Percentiles rank a stretch among this genome's conserved stretches.
phyloP scores from a whole-genome alignment of 2,113 vertebrate species.

The Ia io region DNA sequence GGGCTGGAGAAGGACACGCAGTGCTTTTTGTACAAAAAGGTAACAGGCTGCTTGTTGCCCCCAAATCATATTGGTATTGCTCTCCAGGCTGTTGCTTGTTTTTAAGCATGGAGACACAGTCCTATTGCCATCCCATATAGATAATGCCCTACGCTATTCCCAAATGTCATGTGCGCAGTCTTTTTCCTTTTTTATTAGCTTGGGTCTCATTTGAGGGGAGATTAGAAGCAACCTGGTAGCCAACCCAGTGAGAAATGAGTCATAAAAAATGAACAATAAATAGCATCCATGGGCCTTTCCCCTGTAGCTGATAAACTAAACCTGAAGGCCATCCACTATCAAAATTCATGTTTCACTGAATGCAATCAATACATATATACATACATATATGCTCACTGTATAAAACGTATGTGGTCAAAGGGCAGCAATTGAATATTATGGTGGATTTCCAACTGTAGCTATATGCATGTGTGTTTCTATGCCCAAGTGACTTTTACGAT shows the following conservation, averaged over 20 bases:
- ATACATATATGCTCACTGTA: neutral
- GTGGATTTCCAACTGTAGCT: neutral
- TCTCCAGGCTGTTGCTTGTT: neutral
- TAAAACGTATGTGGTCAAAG: neutral
- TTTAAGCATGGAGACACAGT: neutral
- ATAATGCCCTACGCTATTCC: neutral
- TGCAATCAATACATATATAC: neutral
- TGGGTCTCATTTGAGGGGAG: neutral
- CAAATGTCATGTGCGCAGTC: neutral
- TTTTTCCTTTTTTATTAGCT: neutral
- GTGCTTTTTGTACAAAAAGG: too few relatives aligned
- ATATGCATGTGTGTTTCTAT: neutral
- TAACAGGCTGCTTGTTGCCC: neutral
- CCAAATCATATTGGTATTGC: neutral
- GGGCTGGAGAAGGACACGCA: too few relatives aligned
- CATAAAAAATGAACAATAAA: neutral
- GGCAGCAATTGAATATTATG: neutral
- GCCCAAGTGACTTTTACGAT: neutral
- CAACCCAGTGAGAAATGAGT: neutral
- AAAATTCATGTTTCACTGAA: neutral
- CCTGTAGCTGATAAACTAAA: neutral
- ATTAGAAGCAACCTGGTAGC: neutral
- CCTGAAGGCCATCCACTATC: neutral
- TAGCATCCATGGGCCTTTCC: neutral
- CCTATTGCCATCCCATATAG: too few relatives aligned